phyloP scores from a whole-genome alignment of 1,140 invertebrate genomes.

The Drosophila nikananu region DNA sequence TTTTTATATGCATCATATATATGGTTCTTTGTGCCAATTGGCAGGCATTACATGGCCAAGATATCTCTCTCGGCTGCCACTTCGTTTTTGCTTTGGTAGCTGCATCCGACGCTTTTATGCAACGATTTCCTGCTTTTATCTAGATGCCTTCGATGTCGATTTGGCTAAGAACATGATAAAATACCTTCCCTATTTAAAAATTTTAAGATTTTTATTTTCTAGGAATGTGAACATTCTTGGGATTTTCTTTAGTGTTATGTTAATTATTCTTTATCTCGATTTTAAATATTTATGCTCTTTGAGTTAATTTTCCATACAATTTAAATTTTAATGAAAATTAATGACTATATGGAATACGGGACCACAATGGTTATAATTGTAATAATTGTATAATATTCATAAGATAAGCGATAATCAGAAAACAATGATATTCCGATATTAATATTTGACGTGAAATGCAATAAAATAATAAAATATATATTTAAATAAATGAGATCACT shows the following conservation, averaged over 20 bases:
- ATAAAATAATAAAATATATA: too few relatives aligned
- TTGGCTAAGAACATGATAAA: not conserved
- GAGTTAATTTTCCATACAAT: too few relatives aligned
- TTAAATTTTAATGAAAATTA: too few relatives aligned
- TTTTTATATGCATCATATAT: conserved; percentile 35
- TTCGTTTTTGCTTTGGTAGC: conserved; percentile 18
- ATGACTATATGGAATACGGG: too few relatives aligned
- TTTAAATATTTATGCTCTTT: not conserved
- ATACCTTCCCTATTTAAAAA: not conserved
- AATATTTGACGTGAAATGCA: too few relatives aligned
- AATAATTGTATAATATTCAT: too few relatives aligned
- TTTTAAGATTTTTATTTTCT: not conserved
- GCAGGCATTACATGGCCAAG: conserved; percentile 64
- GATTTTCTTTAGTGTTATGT: not conserved
- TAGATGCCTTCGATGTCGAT: conserved; percentile 5
- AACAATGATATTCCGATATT: too few relatives aligned
- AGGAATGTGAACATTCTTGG: not conserved
- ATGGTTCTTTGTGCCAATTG: conserved; percentile 59
- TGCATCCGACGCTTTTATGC: conserved; percentile 5
- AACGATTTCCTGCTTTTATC: conserved; percentile 15
- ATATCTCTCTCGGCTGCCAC: conserved; percentile 23
- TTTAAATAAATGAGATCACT: too few relatives aligned
- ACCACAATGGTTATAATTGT: too few relatives aligned
- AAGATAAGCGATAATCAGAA: too few relatives aligned
- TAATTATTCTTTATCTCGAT: not conserved